Evolutionary conservation across 1,140 invertebrate genomes (phyloP).

Genomic region (Drosophila repleta): DNA sequence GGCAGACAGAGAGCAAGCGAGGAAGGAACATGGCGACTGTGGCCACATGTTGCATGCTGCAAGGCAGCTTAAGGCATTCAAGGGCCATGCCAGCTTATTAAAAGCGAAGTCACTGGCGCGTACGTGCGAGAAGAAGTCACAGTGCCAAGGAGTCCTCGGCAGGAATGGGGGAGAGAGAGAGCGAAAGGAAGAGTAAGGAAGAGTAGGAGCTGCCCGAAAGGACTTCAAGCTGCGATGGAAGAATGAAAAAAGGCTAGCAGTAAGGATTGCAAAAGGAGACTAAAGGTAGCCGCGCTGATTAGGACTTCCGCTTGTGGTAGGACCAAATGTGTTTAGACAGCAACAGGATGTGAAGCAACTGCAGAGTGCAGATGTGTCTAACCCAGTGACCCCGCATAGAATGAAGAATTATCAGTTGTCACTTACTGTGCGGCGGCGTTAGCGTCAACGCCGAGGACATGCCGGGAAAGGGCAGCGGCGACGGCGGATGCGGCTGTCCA

Average conservation of each 20-base stretch:
- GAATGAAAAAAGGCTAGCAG: neutral
- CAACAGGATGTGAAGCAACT: conserved; percentile 7
- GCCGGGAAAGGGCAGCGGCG: conserved; percentile 87
- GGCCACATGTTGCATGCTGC: conserved; percentile 71
- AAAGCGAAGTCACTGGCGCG: conserved; percentile 13
- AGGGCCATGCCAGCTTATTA: conserved; percentile 42
- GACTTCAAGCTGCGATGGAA: no score
- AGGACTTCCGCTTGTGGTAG: conserved; percentile 45
- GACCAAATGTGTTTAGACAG: conserved; percentile 10
- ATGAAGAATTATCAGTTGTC: conserved; percentile 14
- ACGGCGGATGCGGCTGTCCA: conserved; percentile 84
- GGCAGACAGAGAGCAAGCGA: conserved; percentile 6
- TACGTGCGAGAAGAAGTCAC: conserved; percentile 13
- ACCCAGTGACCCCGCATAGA: conserved; percentile 61
- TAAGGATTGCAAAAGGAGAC: neutral
- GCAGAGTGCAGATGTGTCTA: conserved; percentile 10
- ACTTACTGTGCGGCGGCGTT: conserved; percentile 91
- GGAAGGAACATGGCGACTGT: neutral
- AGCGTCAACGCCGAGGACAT: conserved; percentile 90
- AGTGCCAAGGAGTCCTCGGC: neutral
- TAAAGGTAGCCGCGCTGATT: conserved; percentile 33
- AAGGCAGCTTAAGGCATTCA: neutral
- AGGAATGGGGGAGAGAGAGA: neutral
- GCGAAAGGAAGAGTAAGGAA: neutral
- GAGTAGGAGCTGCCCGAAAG: neutral